Evolutionary conservation across 2,888 invertebrate species (phyloP), one percentile per base, ranked within the genome.

Genomic region (Chrysolina oricalcia): DNA sequence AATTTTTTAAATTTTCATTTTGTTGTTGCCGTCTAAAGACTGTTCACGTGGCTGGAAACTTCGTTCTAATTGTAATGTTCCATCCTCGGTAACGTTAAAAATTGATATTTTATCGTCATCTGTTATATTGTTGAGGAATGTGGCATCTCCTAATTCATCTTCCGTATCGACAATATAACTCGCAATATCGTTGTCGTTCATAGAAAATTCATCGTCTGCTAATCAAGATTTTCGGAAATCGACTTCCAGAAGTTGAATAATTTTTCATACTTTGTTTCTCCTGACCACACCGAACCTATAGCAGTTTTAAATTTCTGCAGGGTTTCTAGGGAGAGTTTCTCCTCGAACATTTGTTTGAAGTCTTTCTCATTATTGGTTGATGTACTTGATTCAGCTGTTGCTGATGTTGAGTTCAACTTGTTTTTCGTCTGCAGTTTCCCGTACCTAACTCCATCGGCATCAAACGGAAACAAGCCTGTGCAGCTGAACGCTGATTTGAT

Each of bases 281-380:
- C 19, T 63, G 40, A 63, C 63, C 63, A n/a, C 15, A 53, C 53
- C 17, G 21, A 53, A 53, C 19, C 19, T 11, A 19, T n/a, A 65
- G 65, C 46, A 41, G 41, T 46, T 48, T 10, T 65, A 27, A 65
- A 65, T 46, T 65, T 48, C n/a, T 43, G 21, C n/a, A 65, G 2
- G 1, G 27, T 21, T 48, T 43, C 27, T 48, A 21, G 21, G 17
- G 63, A 17, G 9, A 43, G 46, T n/a, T 10, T 46, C 21, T 43
- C 27, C 27, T 43, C 46, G 41, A 65, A 21, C 41, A 46, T 13
- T n/a, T 23, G 23, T n/a, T 65, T 65, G 4, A 65, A 65, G 27
- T 65, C 11, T 10, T 53, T 53, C 43, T 43, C 43, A 53, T 53
- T 53, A 19, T 53, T 21, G 10, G 50, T 53, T 53, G 35, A 35